Percentiles rank a stretch among this genome's conserved stretches.
Conservation (phyloP, 2,888 invertebrate species). For the Cryptocephalus moraei region DNA sequence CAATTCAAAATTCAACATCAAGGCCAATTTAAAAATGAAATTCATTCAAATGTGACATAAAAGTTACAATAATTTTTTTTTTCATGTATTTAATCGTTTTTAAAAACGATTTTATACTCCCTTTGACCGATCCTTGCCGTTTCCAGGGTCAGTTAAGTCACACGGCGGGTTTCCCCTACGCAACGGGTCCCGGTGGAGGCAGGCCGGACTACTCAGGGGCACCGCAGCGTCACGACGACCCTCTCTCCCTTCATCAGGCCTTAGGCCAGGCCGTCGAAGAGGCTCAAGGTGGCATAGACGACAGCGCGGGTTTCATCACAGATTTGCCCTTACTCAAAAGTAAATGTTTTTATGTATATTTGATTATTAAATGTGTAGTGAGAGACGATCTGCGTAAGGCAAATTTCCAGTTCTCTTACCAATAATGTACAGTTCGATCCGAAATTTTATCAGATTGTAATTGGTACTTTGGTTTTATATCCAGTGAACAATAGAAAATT, state of each 20-base stretch:
- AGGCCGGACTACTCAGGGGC: conserved; percentile 37
- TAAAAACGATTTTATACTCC: too few relatives aligned
- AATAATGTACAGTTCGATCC: background rate
- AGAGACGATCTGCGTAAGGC: too few relatives aligned
- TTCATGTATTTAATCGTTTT: too few relatives aligned
- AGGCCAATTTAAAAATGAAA: too few relatives aligned
- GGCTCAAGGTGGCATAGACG: conserved; percentile 60
- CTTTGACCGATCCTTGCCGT: background rate
- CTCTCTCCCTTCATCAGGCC: conserved; percentile 73
- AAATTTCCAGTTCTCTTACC: background rate
- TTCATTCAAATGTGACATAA: too few relatives aligned
- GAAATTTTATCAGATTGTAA: too few relatives aligned
- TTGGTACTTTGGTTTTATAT: too few relatives aligned
- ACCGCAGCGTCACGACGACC: conserved; percentile 50
- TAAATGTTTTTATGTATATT: conserved; percentile 43
- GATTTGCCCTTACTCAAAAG: conserved; percentile 85
- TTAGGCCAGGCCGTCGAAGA: conserved; percentile 64
- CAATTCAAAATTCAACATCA: too few relatives aligned
- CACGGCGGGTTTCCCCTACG: conserved; percentile 37
- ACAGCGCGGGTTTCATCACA: conserved; percentile 79
- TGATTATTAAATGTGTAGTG: too few relatives aligned
- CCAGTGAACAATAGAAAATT: too few relatives aligned
- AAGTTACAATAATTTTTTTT: too few relatives aligned
- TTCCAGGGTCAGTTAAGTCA: conserved; percentile 36
- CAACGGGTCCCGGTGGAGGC: conserved; percentile 46